Conservation (phyloP, 2,888 invertebrate genomes). For the Lepeophtheirus nordmannii region DNA sequence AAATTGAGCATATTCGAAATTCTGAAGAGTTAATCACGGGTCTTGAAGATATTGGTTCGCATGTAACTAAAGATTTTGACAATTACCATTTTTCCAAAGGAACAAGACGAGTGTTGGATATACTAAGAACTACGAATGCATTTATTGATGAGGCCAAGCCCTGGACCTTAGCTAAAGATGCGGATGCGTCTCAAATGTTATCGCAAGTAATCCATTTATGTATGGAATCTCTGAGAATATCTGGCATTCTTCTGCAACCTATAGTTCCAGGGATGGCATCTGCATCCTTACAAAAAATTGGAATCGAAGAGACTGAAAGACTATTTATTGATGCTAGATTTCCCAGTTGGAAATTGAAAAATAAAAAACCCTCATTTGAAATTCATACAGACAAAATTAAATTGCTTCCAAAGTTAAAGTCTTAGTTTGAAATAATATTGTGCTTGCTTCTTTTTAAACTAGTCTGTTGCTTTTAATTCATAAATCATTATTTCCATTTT, state of each 20-base stretch:
- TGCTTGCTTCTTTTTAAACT: neutral
- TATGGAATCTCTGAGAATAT: slow-evolving; percentile 65
- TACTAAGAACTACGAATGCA: slow-evolving; percentile 60
- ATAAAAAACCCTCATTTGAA: neutral
- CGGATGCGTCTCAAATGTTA: slow-evolving; percentile 40
- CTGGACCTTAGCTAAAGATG: slow-evolving; percentile 61
- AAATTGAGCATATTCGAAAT: slow-evolving; percentile 22
- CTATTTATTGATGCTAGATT: neutral
- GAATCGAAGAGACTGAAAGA: slow-evolving; percentile 14
- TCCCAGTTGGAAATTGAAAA: neutral
- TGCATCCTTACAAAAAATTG: slow-evolving; percentile 43
- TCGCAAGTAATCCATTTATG: slow-evolving; percentile 57
- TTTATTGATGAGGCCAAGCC: slow-evolving; percentile 74
- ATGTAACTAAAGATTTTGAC: slow-evolving; percentile 44
- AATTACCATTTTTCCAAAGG: slow-evolving; percentile 66
- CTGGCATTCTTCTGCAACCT: slow-evolving; percentile 65
- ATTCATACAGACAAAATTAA: slow-evolving; percentile 1
- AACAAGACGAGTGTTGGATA: slow-evolving; percentile 56
- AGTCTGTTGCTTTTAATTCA: neutral
- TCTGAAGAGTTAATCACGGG: slow-evolving; percentile 14
- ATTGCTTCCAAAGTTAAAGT: neutral
- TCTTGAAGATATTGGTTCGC: slow-evolving; percentile 17
- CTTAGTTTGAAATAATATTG: neutral
- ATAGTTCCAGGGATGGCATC: slow-evolving; percentile 57
- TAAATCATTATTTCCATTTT: neutral